These are phyloP conservation scores for Eira barbara DNA, from an alignment of 2,113 vertebrate species.

Conservation along the genomic window DNA sequence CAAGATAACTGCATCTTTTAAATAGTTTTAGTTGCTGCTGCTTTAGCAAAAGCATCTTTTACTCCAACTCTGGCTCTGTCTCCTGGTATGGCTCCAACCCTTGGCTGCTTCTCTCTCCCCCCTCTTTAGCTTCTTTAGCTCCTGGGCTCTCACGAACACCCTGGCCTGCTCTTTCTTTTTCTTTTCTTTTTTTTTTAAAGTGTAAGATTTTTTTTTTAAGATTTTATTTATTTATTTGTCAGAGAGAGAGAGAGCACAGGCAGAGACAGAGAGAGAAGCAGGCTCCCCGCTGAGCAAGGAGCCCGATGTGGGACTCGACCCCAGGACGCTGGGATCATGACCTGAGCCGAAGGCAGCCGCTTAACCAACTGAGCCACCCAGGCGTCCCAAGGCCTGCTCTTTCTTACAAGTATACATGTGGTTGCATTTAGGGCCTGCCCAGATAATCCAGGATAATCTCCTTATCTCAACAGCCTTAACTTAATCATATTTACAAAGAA, in stretches of 20 bases:
- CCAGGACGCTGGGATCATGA: too few relatives aligned
- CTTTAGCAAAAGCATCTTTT: neutral
- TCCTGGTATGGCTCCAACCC: neutral
- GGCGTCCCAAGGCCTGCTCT: neutral
- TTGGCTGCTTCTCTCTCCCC: neutral
- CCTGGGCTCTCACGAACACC: neutral
- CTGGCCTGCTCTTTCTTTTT: neutral
- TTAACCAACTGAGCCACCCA: too few relatives aligned
- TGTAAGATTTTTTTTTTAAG: too few relatives aligned
- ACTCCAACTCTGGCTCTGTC: neutral
- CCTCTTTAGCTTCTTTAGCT: neutral
- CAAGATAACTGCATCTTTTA: conserved; percentile 65
- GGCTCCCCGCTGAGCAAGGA: too few relatives aligned
- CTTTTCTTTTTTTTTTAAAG: too few relatives aligned
- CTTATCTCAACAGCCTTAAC: neutral
- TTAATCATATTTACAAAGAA: neutral
- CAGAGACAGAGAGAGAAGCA: too few relatives aligned
- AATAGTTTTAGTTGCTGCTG: neutral
- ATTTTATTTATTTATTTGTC: too few relatives aligned
- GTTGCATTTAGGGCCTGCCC: neutral
- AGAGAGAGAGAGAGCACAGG: too few relatives aligned
- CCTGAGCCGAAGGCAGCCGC: too few relatives aligned
- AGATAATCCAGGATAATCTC: neutral
- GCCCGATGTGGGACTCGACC: too few relatives aligned
- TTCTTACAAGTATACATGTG: neutral